A percentile compares a stretch with the other conserved stretches of the same genome.
phyloP scores from a whole-genome alignment of 2,113 vertebrate species.

The Antigone vipio region DNA sequence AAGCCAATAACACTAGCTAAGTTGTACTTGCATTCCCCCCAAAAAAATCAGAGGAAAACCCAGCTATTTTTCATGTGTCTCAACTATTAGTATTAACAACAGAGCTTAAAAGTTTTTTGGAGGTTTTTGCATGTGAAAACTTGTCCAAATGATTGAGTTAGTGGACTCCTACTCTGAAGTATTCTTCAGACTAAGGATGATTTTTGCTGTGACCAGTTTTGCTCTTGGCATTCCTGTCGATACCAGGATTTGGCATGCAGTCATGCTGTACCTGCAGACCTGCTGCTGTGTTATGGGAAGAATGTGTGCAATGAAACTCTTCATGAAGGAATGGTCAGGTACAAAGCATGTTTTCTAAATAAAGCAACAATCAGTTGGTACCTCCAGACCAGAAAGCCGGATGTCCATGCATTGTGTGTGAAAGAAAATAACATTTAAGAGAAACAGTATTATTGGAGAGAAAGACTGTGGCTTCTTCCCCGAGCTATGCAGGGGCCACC shows the following conservation, averaged over 20 bases:
- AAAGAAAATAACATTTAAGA: not conserved
- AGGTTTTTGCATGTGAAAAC: not conserved
- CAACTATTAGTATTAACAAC: not conserved
- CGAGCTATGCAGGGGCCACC: not conserved
- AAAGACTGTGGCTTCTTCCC: not conserved
- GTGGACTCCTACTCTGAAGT: not conserved
- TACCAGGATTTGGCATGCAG: not conserved
- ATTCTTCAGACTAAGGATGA: not conserved
- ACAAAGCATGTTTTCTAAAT: not conserved
- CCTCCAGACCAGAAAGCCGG: not conserved
- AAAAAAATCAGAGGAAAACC: not conserved
- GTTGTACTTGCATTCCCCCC: not conserved
- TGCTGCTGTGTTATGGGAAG: not conserved
- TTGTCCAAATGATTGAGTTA: not conserved
- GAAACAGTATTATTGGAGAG: not conserved
- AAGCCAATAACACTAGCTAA: not conserved
- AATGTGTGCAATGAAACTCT: not conserved
- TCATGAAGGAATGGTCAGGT: not conserved
- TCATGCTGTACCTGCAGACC: not conserved
- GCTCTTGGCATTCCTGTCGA: not conserved
- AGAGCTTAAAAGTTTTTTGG: not conserved
- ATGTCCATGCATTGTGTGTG: not conserved
- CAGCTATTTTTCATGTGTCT: not conserved
- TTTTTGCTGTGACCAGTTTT: not conserved
- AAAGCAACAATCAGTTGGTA: not conserved